Percentiles rank a stretch among this genome's conserved stretches.
phyloP scores from a whole-genome alignment of 2,797 vertebrate species.

The Poecilia gillii region DNA sequence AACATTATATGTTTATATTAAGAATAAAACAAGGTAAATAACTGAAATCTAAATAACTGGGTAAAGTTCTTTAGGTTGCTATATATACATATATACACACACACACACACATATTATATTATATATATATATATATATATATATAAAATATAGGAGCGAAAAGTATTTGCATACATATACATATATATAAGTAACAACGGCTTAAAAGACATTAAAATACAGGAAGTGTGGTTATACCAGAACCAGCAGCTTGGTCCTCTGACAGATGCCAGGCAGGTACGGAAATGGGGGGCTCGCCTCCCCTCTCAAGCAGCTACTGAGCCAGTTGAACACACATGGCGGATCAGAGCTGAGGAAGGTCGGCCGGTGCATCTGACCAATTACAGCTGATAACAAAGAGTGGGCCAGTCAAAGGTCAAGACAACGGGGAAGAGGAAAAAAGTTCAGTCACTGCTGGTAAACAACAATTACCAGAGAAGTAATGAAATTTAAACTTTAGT shows the following conservation, averaged over 20 bases:
- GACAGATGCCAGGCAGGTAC: constrained; percentile 91
- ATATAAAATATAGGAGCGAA: too few relatives aligned
- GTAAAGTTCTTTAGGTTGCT: not conserved
- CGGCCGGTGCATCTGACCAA: constrained; percentile 89
- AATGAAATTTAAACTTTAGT: not conserved
- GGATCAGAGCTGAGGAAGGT: constrained; percentile 88
- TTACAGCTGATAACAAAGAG: constrained; percentile 80
- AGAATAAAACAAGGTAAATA: not conserved
- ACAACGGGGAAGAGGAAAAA: not conserved
- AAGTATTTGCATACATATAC: too few relatives aligned
- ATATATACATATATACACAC: too few relatives aligned
- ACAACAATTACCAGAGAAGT: not conserved
- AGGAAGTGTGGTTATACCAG: constrained; percentile 80
- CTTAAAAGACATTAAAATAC: not conserved
- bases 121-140: too few relatives aligned
- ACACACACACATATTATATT: too few relatives aligned
- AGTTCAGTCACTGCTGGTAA: not conserved
- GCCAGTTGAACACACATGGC: constrained; percentile 92
- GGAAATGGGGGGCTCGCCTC: constrained; percentile 87
- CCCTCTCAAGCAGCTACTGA: constrained; percentile 90
- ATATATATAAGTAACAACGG: not conserved
- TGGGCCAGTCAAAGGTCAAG: not conserved
- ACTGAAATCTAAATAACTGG: not conserved
- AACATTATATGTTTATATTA: not conserved
- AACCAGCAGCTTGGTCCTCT: constrained; percentile 91